Conservation (phyloP, 2,797 vertebrate genomes). For the Sparidentex hasta region DNA sequence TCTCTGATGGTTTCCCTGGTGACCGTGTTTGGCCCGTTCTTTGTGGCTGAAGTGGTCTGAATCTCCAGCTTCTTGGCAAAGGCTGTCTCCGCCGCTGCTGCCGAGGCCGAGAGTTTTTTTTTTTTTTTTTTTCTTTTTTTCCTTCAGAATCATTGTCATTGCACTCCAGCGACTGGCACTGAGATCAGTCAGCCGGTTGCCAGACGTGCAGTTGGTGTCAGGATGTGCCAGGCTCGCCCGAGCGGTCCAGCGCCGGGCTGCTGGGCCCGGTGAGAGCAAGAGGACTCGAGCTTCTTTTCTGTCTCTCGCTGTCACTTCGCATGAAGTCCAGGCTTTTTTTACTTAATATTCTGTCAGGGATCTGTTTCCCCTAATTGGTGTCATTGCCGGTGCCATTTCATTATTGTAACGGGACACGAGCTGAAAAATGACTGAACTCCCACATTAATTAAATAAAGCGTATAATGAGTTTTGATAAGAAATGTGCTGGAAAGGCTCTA, state of each 20-base stretch:
- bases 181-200: slow-evolving; percentile 43
- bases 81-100: slow-evolving; percentile 2
- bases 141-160: slow-evolving; percentile 32
- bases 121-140: slow-evolving; percentile 10
- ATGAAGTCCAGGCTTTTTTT: slow-evolving; percentile 12
- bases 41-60: slow-evolving; percentile 48
- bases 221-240: slow-evolving; percentile 42
- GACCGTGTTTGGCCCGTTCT: slow-evolving; percentile 45
- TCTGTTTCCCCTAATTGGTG: slow-evolving; percentile 18
- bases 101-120: background rate
- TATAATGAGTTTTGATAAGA: background rate
- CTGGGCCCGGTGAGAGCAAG: slow-evolving; percentile 16
- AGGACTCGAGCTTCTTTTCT: slow-evolving; percentile 20
- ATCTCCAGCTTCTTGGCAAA: slow-evolving; percentile 29
- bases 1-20: slow-evolving; percentile 47
- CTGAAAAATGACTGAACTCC: background rate
- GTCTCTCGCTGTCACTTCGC: slow-evolving; percentile 15
- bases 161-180: slow-evolving; percentile 52
- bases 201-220: slow-evolving; percentile 45
- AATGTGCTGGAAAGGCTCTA: background rate
- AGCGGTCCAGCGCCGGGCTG: slow-evolving; percentile 22
- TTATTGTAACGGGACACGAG: background rate
- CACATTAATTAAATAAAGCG: background rate
- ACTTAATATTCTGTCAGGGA: slow-evolving; percentile 8
- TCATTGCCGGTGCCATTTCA: slow-evolving; percentile 6